Evolutionary conservation across 2,888 invertebrate genomes (phyloP).

Genomic region (Mythimna vitellina): DNA sequence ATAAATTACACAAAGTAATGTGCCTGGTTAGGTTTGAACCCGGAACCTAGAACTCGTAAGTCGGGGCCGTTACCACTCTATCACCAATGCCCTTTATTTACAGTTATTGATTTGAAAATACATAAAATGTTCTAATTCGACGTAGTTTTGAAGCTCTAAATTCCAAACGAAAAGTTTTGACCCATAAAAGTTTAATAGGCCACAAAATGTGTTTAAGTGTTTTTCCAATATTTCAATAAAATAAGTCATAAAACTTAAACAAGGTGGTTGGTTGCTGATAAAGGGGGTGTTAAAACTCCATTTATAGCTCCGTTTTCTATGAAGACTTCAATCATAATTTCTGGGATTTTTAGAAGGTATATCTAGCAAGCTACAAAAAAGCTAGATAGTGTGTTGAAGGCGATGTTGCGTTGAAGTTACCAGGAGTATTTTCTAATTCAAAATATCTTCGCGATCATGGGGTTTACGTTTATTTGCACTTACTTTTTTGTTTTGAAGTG

Average conservation of each 20-base stretch:
- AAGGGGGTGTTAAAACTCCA: conserved; percentile 20
- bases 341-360: background rate
- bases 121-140: background rate
- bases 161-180: conserved; percentile 31
- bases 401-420: too few relatives aligned
- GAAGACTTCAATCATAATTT: conserved; percentile 22
- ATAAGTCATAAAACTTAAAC: conserved; percentile 44
- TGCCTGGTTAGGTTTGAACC: too few relatives aligned
- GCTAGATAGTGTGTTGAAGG: too few relatives aligned
- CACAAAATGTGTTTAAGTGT: conserved; percentile 46
- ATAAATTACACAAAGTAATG: too few relatives aligned
- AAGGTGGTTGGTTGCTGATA: conserved; percentile 49
- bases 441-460: too few relatives aligned
- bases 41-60: too few relatives aligned
- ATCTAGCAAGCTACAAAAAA: background rate
- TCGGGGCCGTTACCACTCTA: too few relatives aligned
- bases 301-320: conserved; percentile 33
- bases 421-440: too few relatives aligned
- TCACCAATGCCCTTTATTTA: too few relatives aligned
- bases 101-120: background rate
- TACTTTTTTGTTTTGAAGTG: too few relatives aligned
- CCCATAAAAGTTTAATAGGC: conserved; percentile 39
- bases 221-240: conserved; percentile 57
- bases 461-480: too few relatives aligned
- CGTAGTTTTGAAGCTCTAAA: background rate